These are phyloP conservation scores for Athene noctua DNA, from an alignment of 2,113 vertebrate species.

Conservation along the genomic window DNA sequence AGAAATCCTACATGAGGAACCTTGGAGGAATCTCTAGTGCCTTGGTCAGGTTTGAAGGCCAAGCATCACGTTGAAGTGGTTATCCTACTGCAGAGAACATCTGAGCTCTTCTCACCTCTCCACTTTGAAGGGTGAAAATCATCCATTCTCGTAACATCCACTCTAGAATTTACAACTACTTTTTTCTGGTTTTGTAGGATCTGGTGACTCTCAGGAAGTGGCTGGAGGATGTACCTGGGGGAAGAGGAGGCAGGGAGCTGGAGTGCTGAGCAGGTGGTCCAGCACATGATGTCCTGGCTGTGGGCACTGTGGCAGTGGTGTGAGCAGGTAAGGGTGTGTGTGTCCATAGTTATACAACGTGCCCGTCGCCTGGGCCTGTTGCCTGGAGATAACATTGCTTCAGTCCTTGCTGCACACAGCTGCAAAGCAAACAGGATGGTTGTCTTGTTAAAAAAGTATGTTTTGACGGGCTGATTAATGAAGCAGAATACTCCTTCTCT, in stretches of 20 bases:
- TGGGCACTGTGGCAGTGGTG: accelerated
- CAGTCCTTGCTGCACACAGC: not conserved
- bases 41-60: not conserved
- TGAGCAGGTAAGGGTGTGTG: not conserved
- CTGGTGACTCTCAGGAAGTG: not conserved
- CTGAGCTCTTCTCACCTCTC: not conserved
- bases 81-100: not conserved
- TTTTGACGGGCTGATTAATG: not conserved
- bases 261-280: not conserved
- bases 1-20: not conserved
- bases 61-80: not conserved
- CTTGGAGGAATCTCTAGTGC: not conserved
- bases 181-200: not conserved
- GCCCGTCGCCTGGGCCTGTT: accelerated
- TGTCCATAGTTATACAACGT: accelerated
- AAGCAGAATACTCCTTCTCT: not conserved
- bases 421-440: not conserved
- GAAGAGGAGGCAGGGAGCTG: not conserved
- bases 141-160: not conserved
- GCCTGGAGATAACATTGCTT: not conserved
- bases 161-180: not conserved
- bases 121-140: not conserved
- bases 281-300: no score
- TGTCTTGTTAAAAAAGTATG: not conserved
- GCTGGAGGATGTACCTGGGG: not conserved